These are phyloP conservation scores for Thomomys bottae DNA, from an alignment of 2,113 vertebrate species.

Conservation along the genomic window DNA sequence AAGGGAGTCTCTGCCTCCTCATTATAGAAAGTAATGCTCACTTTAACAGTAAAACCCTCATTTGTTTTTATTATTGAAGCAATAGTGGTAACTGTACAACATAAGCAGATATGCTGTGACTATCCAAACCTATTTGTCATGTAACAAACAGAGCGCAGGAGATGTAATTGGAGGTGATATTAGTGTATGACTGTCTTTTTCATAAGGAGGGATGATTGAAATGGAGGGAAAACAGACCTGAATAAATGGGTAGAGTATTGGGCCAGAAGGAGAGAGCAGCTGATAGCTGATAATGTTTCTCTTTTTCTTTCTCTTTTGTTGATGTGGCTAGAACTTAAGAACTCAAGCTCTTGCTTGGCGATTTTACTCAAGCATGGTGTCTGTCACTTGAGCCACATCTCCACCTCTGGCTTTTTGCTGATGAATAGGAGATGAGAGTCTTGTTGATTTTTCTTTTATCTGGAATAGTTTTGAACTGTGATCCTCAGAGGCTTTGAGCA, in stretches of 20 bases:
- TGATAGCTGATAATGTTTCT: neutral
- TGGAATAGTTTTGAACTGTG: no score
- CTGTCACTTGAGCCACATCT: no score
- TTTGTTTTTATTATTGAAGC: slow-evolving; percentile 67
- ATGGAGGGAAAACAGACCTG: neutral
- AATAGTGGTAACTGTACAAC: neutral
- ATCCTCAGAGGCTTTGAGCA: no score
- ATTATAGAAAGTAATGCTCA: slow-evolving; percentile 63
- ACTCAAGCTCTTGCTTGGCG: no score
- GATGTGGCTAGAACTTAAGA: no score
- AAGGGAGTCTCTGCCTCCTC: slow-evolving; percentile 48
- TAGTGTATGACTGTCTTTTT: slow-evolving; percentile 1
- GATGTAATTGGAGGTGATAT: slow-evolving; percentile 36
- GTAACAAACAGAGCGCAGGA: neutral
- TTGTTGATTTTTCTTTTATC: no score
- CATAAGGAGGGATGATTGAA: neutral
- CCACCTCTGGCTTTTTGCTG: no score
- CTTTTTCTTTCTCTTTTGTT: neutral
- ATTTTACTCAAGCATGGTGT: no score
- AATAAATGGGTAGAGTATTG: neutral
- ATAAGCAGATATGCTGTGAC: slow-evolving; percentile 20
- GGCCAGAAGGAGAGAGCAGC: neutral
- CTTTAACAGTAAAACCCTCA: slow-evolving; percentile 52
- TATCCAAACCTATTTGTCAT: slow-evolving; percentile 8
- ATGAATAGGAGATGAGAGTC: no score